Percentiles rank a stretch among this genome's conserved stretches.
These are phyloP conservation scores for Plodia interpunctella DNA, from an alignment of 1,140 invertebrate genomes.

Conservation along the genomic window DNA sequence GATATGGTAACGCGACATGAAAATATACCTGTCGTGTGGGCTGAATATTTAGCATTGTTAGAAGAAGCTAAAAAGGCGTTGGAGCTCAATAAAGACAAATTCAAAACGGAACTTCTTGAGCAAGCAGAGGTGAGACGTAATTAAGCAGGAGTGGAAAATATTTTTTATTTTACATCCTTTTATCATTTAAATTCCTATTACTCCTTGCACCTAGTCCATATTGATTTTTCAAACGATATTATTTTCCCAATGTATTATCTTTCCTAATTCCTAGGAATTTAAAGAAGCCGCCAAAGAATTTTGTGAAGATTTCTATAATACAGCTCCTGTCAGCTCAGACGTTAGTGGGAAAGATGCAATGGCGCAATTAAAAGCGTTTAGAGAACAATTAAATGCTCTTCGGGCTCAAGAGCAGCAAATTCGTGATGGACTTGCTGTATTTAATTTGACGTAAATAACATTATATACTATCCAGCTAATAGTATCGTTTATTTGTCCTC, in stretches of 20 bases:
- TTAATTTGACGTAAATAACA: conserved; percentile 78
- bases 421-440: conserved; percentile 83
- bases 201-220: too few relatives aligned
- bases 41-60: conserved; percentile 80
- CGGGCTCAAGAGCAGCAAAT: conserved; percentile 82
- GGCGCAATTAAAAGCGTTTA: conserved; percentile 78
- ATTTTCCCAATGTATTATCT: neutral
- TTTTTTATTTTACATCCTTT: too few relatives aligned
- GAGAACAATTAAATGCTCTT: conserved; percentile 78
- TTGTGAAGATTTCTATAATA: conserved; percentile 80
- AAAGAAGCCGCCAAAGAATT: conserved; percentile 80
- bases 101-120: conserved; percentile 82
- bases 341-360: conserved; percentile 81
- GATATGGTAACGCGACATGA: conserved; percentile 79
- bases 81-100: conserved; percentile 83
- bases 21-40: conserved; percentile 81
- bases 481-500: too few relatives aligned
- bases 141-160: neutral
- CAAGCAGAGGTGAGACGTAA: conserved; percentile 75
- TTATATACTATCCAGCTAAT: too few relatives aligned
- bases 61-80: conserved; percentile 82
- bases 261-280: conserved; percentile 65
- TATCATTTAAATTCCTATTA: too few relatives aligned
- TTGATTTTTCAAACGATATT: too few relatives aligned
- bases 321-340: conserved; percentile 80